phyloP scores from a whole-genome alignment of 1,140 invertebrate species.

The Pogonus chalceus region DNA sequence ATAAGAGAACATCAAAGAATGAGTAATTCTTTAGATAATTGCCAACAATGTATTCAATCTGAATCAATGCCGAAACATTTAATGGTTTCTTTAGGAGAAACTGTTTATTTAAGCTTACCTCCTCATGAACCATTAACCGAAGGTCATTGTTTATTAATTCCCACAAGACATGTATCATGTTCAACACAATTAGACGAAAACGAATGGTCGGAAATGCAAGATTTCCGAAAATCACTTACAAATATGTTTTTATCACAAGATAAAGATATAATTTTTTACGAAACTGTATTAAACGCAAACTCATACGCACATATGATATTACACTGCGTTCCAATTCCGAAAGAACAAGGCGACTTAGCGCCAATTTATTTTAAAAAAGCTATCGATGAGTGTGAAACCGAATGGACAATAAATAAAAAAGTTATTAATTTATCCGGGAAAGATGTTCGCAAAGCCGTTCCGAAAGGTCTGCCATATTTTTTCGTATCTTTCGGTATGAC shows the following conservation, averaged over 20 bases:
- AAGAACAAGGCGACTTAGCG: slow-evolving; percentile 69
- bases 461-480: slow-evolving; percentile 92
- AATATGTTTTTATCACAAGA: slow-evolving; percentile 64
- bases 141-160: slow-evolving; percentile 81
- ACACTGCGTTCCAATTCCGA: slow-evolving; percentile 80
- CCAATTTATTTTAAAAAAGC: slow-evolving; percentile 98
- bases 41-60: slow-evolving; percentile 73
- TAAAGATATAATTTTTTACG: slow-evolving; percentile 84
- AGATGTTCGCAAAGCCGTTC: slow-evolving; percentile 70
- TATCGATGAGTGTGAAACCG: slow-evolving; percentile 83
- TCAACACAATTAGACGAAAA: slow-evolving; percentile 84
- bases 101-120: slow-evolving; percentile 76
- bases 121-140: slow-evolving; percentile 65
- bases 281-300: slow-evolving; percentile 66
- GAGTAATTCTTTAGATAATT: slow-evolving; percentile 64
- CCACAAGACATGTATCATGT: slow-evolving; percentile 69
- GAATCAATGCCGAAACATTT: slow-evolving; percentile 74
- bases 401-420: slow-evolving; percentile 94
- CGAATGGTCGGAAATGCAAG: slow-evolving; percentile 78
- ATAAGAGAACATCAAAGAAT: slow-evolving; percentile 62
- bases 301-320: slow-evolving; percentile 76
- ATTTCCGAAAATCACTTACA: slow-evolving; percentile 62
- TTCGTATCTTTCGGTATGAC: slow-evolving; percentile 85
- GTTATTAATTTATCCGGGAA: slow-evolving; percentile 70
- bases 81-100: slow-evolving; percentile 70